phyloP scores from a whole-genome alignment of 37 sponge, comb jelly and placozoan genomes.

The Halisarca cf. caerulea region DNA sequence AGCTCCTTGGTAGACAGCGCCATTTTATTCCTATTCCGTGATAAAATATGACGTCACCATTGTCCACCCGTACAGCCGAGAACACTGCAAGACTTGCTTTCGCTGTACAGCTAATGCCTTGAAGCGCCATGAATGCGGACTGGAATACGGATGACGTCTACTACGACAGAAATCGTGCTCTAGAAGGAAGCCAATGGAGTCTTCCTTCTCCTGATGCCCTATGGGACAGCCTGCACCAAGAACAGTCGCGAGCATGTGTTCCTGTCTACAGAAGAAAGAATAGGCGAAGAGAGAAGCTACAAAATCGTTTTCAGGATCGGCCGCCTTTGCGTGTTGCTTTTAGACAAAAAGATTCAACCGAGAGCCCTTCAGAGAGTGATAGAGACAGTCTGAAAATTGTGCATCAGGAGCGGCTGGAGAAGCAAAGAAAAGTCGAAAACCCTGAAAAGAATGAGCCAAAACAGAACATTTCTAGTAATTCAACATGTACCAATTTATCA shows the following conservation, averaged over 20 bases:
- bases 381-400: neutral
- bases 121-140: too few species aligned
- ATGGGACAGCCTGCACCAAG: constrained; percentile 11
- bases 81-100: too few species aligned
- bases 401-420: neutral
- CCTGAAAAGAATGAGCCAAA: neutral
- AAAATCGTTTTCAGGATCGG: neutral
- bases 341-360: neutral
- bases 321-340: neutral
- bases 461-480: neutral
- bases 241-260: too few species aligned
- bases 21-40: constrained; percentile 9
- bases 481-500: neutral
- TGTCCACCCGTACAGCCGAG: too few species aligned
- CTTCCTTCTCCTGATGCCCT: constrained; percentile 5
- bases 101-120: too few species aligned
- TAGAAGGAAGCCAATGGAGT: neutral
- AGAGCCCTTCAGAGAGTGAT: neutral
- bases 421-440: neutral
- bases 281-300: too few species aligned
- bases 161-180: neutral
- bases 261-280: too few species aligned
- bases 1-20: constrained; percentile 76
- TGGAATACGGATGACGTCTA: too few species aligned
- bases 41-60: too few species aligned